phyloP scores from a whole-genome alignment of 2,113 vertebrate genomes.

The Puma concolor region DNA sequence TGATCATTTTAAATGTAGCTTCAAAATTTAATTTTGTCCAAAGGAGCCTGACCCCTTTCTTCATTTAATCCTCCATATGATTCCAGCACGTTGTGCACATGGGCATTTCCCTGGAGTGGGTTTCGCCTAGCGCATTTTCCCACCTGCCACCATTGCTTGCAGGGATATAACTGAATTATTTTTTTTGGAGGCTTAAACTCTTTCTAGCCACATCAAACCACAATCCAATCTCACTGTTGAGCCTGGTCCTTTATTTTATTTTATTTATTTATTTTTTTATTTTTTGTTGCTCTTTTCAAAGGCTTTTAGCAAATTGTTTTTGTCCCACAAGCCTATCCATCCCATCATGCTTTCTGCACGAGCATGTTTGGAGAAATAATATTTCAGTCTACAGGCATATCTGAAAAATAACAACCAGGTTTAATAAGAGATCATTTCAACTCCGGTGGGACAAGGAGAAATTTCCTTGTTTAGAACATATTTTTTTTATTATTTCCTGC shows the following conservation, averaged over 20 bases:
- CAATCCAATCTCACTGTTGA: conserved; percentile 33
- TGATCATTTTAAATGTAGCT: conserved; percentile 32
- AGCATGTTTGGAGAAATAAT: conserved; percentile 41
- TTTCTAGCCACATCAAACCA: neutral
- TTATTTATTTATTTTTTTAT: no score
- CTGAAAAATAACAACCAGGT: conserved; percentile 44
- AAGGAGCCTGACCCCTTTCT: neutral
- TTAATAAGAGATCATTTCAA: conserved; percentile 49
- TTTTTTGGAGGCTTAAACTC: neutral
- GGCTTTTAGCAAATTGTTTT: conserved; percentile 53
- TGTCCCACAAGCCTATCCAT: neutral
- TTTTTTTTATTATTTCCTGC: neutral
- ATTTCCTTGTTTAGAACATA: neutral
- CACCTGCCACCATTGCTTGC: neutral
- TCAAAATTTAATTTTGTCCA: conserved; percentile 39
- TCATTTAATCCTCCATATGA: neutral
- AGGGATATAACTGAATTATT: neutral
- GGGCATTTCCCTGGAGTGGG: neutral
- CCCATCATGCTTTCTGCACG: neutral
- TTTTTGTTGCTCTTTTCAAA: conserved; percentile 30
- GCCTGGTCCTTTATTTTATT: neutral
- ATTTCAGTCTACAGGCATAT: conserved; percentile 36
- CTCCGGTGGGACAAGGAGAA: neutral
- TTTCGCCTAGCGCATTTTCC: neutral
- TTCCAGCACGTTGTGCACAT: neutral